Percentiles rank a stretch among this genome's conserved stretches.
Evolutionary conservation across 2,888 invertebrate species (phyloP).

Genomic region (Calameuta pallipes): DNA sequence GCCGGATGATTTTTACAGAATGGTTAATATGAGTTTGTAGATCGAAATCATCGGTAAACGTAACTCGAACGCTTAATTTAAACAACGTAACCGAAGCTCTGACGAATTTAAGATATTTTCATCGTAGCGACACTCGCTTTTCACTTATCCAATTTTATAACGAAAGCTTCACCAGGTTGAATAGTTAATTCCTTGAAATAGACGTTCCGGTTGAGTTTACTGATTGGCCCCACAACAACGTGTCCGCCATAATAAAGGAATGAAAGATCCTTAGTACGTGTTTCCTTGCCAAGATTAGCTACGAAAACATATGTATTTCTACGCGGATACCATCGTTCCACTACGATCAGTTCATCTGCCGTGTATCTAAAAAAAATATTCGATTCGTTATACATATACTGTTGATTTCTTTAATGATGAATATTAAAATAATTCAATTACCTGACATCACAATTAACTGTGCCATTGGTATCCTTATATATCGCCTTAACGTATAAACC

Average conservation of each 20-base stretch:
- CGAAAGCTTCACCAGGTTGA: conserved; percentile 73
- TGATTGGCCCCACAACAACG: conserved; percentile 69
- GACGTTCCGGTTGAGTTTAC: conserved; percentile 64
- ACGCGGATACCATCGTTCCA: conserved; percentile 84
- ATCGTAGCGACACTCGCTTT: conserved; percentile 6
- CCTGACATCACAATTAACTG: conserved; percentile 77
- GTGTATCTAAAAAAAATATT: conserved; percentile 66
- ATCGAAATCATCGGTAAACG: neutral
- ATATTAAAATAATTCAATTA: conserved; percentile 30
- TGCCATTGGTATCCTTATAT: conserved; percentile 73
- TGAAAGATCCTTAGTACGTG: conserved; percentile 78
- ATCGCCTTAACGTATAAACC: conserved; percentile 80
- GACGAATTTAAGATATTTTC: neutral
- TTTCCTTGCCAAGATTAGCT: conserved; percentile 75
- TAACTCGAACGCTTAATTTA: neutral
- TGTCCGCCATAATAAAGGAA: conserved; percentile 81
- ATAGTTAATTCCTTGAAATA: conserved; percentile 70
- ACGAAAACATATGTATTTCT: conserved; percentile 82
- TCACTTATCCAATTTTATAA: conserved; percentile 74
- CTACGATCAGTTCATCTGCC: conserved; percentile 73
- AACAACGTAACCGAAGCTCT: neutral
- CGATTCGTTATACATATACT: neutral
- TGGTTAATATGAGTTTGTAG: neutral
- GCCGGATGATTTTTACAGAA: neutral
- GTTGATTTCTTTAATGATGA: neutral